Conservation (phyloP, 2,888 invertebrate species). For the Heliconius cydno region DNA sequence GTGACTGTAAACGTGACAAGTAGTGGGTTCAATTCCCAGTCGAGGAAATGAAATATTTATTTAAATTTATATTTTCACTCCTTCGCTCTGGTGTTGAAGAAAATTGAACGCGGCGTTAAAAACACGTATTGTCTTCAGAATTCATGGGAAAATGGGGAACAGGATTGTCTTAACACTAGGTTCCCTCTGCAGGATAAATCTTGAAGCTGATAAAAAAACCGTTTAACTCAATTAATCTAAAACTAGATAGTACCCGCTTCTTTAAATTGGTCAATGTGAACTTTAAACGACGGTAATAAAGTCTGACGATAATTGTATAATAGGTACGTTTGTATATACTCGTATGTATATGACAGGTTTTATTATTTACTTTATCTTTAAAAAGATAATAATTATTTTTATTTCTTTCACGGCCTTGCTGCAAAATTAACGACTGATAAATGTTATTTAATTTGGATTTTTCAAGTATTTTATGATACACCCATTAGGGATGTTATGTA, state of each 20-base stretch:
- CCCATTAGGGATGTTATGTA: too few species aligned
- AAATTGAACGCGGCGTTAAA: too few species aligned
- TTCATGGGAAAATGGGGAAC: too few species aligned
- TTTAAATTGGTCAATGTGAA: slow-evolving; percentile 5
- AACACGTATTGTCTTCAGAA: too few species aligned
- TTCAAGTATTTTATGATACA: not conserved
- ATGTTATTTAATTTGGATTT: not conserved
- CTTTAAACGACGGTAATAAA: slow-evolving; percentile 15
- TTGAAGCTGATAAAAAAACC: too few species aligned
- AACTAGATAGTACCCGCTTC: not conserved
- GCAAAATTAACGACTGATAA: not conserved
- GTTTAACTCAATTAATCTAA: slow-evolving; percentile 11
- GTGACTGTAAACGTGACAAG: too few species aligned
- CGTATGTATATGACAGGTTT: not conserved
- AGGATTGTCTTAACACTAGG: too few species aligned
- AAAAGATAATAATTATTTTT: slow-evolving; percentile 11
- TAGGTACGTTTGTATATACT: not conserved
- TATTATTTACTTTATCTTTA: slow-evolving; percentile 2
- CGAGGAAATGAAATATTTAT: too few species aligned
- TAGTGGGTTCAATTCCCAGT: too few species aligned
- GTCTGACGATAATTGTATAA: not conserved
- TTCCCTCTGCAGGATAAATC: too few species aligned
- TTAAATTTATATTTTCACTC: too few species aligned
- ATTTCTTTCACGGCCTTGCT: not conserved
- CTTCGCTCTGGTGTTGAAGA: too few species aligned